phyloP scores from a whole-genome alignment of 2,113 vertebrate species.

The Cathartes aura region DNA sequence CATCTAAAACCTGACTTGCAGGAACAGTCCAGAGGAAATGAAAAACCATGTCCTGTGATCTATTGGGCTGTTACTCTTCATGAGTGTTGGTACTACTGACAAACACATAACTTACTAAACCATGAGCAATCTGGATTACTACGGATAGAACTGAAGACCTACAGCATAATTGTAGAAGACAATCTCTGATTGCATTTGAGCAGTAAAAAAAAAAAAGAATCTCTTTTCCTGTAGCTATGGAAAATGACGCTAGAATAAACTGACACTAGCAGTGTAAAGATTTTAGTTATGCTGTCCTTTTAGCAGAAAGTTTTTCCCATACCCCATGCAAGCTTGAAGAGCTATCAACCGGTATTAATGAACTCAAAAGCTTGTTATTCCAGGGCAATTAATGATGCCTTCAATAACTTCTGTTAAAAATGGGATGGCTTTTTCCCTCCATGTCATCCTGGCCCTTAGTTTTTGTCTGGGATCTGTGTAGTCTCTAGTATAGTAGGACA shows the following conservation, averaged over 20 bases:
- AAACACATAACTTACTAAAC: background rate
- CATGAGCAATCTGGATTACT: background rate
- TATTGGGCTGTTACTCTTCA: background rate
- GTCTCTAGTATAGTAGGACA: background rate
- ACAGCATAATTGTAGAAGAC: background rate
- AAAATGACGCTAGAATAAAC: background rate
- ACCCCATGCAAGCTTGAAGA: background rate
- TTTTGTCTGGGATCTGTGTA: background rate
- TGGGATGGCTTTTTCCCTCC: background rate
- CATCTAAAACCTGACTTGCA: background rate
- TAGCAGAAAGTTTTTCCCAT: background rate
- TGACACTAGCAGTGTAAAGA: background rate
- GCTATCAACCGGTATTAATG: background rate
- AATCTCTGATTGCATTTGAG: background rate
- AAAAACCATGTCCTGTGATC: background rate
- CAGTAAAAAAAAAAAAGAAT: fast-evolving
- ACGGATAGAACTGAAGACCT: background rate
- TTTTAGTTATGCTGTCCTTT: background rate
- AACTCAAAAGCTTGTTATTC: background rate
- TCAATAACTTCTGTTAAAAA: background rate
- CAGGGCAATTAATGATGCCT: background rate
- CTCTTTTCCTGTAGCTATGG: background rate
- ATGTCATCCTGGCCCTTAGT: background rate
- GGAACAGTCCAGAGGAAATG: background rate
- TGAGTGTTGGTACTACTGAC: background rate